Evolutionary conservation across 1,140 invertebrate species (phyloP), one percentile per base, ranked within the genome.

Genomic region (Bombus difficillimus): DNA sequence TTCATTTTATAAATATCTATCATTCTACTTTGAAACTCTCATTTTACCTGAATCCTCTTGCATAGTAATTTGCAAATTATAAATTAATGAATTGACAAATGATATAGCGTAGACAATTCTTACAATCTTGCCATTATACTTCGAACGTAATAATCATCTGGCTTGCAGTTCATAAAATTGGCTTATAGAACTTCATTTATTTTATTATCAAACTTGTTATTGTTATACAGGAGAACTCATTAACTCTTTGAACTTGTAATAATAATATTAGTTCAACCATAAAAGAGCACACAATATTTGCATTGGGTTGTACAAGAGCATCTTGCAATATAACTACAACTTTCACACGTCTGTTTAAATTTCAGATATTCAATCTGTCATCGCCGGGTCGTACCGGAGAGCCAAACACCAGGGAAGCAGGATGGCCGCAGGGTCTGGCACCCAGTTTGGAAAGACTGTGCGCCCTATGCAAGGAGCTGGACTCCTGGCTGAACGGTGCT

Each of bases 391-490:
- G 94, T 89, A 94, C 92, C 83, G 94, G 88, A 92, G 94, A 95
- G 93, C 94, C 91, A 94, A 97, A 94, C 96, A 97, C 94, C 96
- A 97, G 97, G 85, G 98, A 98, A 93, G 96, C 97, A 82, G 98
- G 98, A 39, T 99, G 98, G 98, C 97, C 98, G 1, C 97, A 97
- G 39, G 96, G 97, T 82, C 95, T 99, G 85, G 98, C 98, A 78
- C 98, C 98, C 34, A 98, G 98, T 74, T 96, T 99, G 64, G 98
- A 99, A 94, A 96, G 97, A 81, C 96, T 99, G 1, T 99, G 98
- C 94, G 97, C 97, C 73, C 97, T 99, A 76, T 99, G 98, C 96
- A 99, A 99, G 95, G 97, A 98, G 88, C 97, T 99, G 87, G 98
- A 99, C 95, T 98, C 97, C 84, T 99, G 98, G 98, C 95, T 99